Evolutionary conservation across 2,113 vertebrate species (phyloP).

Genomic region (Galeopterus variegatus): DNA sequence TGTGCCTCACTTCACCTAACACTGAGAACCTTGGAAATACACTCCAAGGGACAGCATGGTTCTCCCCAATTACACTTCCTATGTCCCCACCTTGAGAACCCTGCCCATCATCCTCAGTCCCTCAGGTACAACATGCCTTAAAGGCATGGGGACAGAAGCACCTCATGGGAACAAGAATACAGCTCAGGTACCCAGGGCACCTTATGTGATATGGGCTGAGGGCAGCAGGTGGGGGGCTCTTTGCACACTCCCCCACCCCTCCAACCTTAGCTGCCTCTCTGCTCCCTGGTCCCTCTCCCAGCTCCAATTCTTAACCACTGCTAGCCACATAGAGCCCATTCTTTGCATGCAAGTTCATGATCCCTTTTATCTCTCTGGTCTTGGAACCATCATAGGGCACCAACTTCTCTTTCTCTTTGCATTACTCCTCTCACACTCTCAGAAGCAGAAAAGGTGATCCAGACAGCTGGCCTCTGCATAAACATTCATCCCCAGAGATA

Average conservation of each 20-base stretch:
- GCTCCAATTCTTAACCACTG: neutral
- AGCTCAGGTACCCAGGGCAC: neutral
- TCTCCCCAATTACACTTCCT: neutral
- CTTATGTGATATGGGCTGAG: neutral
- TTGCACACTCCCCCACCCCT: neutral
- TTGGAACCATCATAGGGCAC: neutral
- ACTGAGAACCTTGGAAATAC: neutral
- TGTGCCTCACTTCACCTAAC: neutral
- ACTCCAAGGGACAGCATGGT: neutral
- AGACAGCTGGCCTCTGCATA: neutral
- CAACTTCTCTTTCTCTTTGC: neutral
- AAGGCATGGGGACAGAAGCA: neutral
- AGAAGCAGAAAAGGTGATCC: neutral
- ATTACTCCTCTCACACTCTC: neutral
- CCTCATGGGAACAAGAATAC: neutral
- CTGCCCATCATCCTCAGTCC: neutral
- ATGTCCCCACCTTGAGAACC: neutral
- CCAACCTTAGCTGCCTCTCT: neutral
- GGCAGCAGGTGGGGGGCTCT: rapidly evolving
- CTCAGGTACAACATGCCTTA: neutral
- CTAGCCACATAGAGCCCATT: neutral
- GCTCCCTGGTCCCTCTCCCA: neutral
- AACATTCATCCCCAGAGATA: neutral
- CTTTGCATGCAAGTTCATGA: neutral
- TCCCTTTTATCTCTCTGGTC: neutral